phyloP scores from a whole-genome alignment of 2,113 vertebrate species.

The Melanerpes aurifrons region DNA sequence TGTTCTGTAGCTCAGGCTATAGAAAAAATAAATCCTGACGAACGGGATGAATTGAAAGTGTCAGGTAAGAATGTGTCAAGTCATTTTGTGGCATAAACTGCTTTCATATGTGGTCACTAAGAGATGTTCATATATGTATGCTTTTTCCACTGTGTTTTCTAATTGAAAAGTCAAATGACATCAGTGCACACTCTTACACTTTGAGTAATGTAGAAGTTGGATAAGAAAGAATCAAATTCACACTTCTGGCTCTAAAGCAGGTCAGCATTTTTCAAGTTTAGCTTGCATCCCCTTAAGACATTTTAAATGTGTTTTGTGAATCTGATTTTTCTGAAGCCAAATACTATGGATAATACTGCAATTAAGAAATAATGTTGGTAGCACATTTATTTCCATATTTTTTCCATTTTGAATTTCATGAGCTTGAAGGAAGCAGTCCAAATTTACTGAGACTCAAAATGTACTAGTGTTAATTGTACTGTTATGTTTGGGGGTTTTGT shows the following conservation, averaged over 20 bases:
- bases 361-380: constrained; percentile 23
- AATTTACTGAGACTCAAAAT: constrained; percentile 25
- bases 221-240: neutral
- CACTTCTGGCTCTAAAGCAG: neutral
- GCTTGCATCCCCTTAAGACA: neutral
- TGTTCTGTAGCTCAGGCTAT: constrained; percentile 85
- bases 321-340: neutral
- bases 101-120: neutral
- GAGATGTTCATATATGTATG: neutral
- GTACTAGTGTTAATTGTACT: constrained; percentile 1
- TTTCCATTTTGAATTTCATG: constrained; percentile 32
- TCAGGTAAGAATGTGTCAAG: constrained; percentile 81
- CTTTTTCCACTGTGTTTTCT: neutral
- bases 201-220: neutral
- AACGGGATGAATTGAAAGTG: constrained; percentile 95
- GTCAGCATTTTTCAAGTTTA: neutral
- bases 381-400: constrained; percentile 26
- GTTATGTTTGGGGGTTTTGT: neutral
- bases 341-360: neutral
- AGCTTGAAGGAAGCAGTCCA: constrained; percentile 40
- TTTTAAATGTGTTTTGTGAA: neutral
- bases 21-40: constrained; percentile 93
- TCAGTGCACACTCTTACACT: neutral
- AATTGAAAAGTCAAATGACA: neutral
- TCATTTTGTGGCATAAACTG: neutral